phyloP scores from a whole-genome alignment of 1,140 invertebrate species.

The Amphibalanus amphitrite region DNA sequence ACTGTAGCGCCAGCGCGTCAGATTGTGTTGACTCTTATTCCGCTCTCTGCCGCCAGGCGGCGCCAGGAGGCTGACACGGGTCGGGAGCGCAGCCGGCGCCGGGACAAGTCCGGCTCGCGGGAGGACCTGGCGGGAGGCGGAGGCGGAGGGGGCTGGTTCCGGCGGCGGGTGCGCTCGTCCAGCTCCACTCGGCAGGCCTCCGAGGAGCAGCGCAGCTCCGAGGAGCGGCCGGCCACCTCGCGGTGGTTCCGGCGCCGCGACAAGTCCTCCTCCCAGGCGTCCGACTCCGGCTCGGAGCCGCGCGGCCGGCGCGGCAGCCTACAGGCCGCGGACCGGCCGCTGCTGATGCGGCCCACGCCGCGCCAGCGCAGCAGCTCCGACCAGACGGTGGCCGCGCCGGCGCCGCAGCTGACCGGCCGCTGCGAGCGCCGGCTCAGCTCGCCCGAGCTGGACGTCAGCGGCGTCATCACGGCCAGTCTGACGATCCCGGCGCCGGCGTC shows the following conservation, averaged over 20 bases:
- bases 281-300: slow-evolving; percentile 25
- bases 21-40: too few species aligned
- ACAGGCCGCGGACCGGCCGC: slow-evolving; percentile 23
- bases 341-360: slow-evolving; percentile 24
- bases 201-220: neutral
- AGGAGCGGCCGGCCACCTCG: neutral
- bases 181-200: slow-evolving; percentile 29
- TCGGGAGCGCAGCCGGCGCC: slow-evolving; percentile 1
- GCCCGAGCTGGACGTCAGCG: slow-evolving; percentile 21
- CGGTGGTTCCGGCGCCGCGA: slow-evolving; percentile 19
- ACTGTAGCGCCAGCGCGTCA: too few species aligned
- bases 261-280: slow-evolving; percentile 23
- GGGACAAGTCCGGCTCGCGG: slow-evolving; percentile 5
- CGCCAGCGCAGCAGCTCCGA: slow-evolving; percentile 17
- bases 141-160: slow-evolving; percentile 58
- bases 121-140: slow-evolving; percentile 36
- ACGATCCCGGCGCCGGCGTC: slow-evolving; percentile 44
- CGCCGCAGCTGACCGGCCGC: slow-evolving; percentile 10
- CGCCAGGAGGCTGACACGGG: slow-evolving; percentile 37
- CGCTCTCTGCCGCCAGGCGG: neutral
- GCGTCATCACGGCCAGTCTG: slow-evolving; percentile 59
- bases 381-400: slow-evolving; percentile 16
- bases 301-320: slow-evolving; percentile 19
- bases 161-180: slow-evolving; percentile 36
- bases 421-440: slow-evolving; percentile 13